Evolutionary conservation across 2,888 invertebrate genomes (phyloP).

Genomic region (Arge pagana): DNA sequence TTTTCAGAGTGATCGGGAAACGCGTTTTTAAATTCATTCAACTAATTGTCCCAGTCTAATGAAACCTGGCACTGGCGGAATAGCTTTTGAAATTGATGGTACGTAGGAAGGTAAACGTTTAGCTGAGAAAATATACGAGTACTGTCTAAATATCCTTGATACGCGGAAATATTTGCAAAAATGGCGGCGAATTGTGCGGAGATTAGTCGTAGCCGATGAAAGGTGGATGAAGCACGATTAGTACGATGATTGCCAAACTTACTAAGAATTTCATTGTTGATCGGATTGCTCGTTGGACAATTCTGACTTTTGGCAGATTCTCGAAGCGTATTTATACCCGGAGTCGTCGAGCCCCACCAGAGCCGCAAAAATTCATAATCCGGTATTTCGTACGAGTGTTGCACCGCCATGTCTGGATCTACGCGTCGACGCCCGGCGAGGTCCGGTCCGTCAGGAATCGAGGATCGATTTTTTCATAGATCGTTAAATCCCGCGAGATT

Average conservation of each 20-base stretch:
- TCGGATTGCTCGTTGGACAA: constrained; percentile 13
- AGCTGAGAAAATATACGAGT: too few species aligned
- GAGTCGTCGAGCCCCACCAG: constrained; percentile 16
- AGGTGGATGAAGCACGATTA: background rate
- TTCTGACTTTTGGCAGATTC: constrained; percentile 6
- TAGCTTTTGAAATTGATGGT: too few species aligned
- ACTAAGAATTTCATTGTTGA: constrained; percentile 16
- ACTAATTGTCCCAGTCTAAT: too few species aligned
- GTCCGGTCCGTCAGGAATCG: background rate
- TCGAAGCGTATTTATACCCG: constrained; percentile 10
- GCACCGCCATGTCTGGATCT: constrained; percentile 9
- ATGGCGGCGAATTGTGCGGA: too few species aligned
- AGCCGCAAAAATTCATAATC: constrained; percentile 1
- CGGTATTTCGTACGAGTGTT: background rate
- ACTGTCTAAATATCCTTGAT: too few species aligned
- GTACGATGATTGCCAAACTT: background rate
- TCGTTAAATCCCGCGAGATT: background rate
- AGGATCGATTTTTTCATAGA: background rate
- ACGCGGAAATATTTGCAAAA: too few species aligned
- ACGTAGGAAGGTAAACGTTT: too few species aligned
- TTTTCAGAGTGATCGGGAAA: too few species aligned
- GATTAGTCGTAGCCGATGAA: background rate
- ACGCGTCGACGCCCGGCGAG: background rate
- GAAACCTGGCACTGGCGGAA: too few species aligned
- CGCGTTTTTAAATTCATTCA: too few species aligned